Percentiles rank a stretch among this genome's conserved stretches.
Evolutionary conservation across 1,140 invertebrate genomes (phyloP).

Genomic region (Pseudoatta argentina): DNA sequence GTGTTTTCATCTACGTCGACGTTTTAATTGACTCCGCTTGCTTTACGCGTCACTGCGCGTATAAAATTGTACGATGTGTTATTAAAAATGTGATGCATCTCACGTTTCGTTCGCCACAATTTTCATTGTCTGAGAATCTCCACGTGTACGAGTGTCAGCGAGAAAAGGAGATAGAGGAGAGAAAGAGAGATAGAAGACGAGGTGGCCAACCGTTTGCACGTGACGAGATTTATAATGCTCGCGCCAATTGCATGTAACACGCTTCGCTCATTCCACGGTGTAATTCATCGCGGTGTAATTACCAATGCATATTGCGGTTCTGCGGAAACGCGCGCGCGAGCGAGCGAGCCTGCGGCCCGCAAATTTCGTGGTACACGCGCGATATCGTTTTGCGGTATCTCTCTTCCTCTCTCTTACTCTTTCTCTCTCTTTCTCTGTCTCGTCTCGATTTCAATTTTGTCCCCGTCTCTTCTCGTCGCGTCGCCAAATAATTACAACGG

Average conservation of each 20-base stretch:
- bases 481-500: conserved; percentile 69
- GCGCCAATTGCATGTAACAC: conserved; percentile 83
- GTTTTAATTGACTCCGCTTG: conserved; percentile 21
- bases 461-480: conserved; percentile 55
- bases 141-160: background rate
- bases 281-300: conserved; percentile 83
- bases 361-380: conserved; percentile 75
- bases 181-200: conserved; percentile 3
- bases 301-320: conserved; percentile 83
- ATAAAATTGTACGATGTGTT: background rate
- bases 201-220: conserved; percentile 77
- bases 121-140: conserved; percentile 42
- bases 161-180: background rate
- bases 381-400: conserved; percentile 63
- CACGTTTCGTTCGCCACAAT: background rate
- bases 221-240: conserved; percentile 83
- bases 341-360: conserved; percentile 76
- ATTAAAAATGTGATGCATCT: conserved; percentile 15
- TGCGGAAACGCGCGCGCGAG: conserved; percentile 76
- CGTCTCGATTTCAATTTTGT: conserved; percentile 82
- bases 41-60: conserved; percentile 1
- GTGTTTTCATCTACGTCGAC: background rate
- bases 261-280: conserved; percentile 82
- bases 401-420: background rate
- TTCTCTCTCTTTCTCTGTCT: conserved; percentile 67